Evolutionary conservation across 2,888 invertebrate species (phyloP), one percentile per base, ranked within the genome.

Genomic region (Chirona hameri): DNA sequence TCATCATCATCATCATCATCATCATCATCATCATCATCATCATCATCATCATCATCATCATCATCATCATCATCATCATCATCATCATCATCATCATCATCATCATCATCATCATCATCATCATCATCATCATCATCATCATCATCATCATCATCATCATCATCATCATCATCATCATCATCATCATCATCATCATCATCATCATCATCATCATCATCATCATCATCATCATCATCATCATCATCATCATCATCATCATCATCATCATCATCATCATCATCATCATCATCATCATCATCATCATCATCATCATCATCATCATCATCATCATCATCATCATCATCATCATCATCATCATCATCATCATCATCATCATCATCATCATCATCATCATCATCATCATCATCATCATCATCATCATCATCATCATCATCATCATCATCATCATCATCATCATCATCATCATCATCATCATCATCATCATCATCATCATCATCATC

Each of bases 21-120:
- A 65, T 65, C 65, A 65, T 65, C 65, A 65, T 65, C 65, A 65
- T 65, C 65, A 65, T 65, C 65, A 65, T 65, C 65, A 65, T 65
- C 65, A 65, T 65, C 65, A 65, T 65, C 65, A 65, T 65, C 65
- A 65, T 65, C 65, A 65, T 65, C 65, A 65, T 65, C 65, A 65
- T 65, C 65, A 65, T 65, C 65, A 65, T 65, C 65, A 65, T 65
- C 65, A 65, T 65, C 65, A 65, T 65, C 65, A 65, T 65, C 65
- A 65, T 65, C 65, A 65, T 65, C 65, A 65, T 65, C 65, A 65
- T 65, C 65, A 65, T 65, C 65, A 65, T 65, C 65, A 65, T 65
- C 65, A 65, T 65, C 65, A 65, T 65, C 65, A 65, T 65, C 65
- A 65, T 65, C 65, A 65, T 65, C 65, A 65, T 65, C 65, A n/a